Percentiles rank a stretch among this genome's conserved stretches.
Conservation (phyloP, 2,113 vertebrate species). For the Suncus etruscus region DNA sequence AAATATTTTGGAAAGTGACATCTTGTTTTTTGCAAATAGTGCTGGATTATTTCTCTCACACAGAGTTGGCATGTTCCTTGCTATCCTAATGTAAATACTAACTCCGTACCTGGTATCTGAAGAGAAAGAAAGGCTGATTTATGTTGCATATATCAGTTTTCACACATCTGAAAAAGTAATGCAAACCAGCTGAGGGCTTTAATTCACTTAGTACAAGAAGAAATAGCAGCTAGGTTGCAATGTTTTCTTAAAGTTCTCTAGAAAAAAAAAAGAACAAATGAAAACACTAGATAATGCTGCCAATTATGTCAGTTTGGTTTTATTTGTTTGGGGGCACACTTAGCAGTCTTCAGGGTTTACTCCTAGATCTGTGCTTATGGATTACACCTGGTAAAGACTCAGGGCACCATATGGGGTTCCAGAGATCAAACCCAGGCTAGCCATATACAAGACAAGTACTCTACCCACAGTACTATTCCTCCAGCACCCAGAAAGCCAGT, state of each 20-base stretch:
- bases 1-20: background rate
- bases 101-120: slow-evolving; percentile 46
- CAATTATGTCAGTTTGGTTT: slow-evolving; percentile 69
- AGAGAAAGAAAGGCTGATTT: slow-evolving; percentile 64
- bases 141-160: slow-evolving; percentile 60
- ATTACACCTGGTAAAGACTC: no score
- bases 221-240: slow-evolving; percentile 78
- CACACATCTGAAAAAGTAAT: slow-evolving; percentile 61
- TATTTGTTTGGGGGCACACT: no score
- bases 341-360: no score
- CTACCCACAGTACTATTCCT: no score
- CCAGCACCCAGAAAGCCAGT: background rate
- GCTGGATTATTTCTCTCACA: slow-evolving; percentile 59
- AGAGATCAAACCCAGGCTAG: no score
- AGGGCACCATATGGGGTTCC: no score
- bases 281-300: slow-evolving; percentile 72
- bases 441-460: no score
- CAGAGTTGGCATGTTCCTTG: slow-evolving; percentile 69
- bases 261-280: slow-evolving; percentile 79
- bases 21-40: background rate
- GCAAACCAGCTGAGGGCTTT: slow-evolving; percentile 80
- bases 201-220: slow-evolving; percentile 79
- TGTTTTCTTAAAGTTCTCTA: slow-evolving; percentile 13
- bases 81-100: background rate
- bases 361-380: no score